A percentile compares a stretch with the other conserved stretches of the same genome.
Conservation (phyloP, 2,888 invertebrate genomes). For the Aspidapion aeneum region DNA sequence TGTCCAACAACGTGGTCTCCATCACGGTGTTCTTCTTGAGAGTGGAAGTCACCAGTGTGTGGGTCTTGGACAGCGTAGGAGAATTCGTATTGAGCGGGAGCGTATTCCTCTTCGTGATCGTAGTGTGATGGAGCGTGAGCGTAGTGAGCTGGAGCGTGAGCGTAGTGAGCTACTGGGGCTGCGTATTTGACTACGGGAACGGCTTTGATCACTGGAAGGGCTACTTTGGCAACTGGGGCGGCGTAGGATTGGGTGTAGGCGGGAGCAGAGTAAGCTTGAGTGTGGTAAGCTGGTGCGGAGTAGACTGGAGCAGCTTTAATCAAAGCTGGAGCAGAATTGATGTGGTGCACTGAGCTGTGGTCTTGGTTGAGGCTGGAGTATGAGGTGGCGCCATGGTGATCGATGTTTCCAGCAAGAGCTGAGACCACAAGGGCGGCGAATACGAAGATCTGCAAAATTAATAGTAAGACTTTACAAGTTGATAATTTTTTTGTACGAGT, state of each 20-base stretch:
- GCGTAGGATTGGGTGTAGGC: background rate
- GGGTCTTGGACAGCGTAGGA: slow-evolving; percentile 36
- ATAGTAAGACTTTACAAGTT: too few relatives aligned
- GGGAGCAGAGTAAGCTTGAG: background rate
- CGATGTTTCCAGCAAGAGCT: slow-evolving; percentile 35
- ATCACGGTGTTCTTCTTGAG: slow-evolving; percentile 53
- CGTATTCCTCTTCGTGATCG: slow-evolving; percentile 24
- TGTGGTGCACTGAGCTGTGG: slow-evolving; percentile 23
- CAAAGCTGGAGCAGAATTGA: slow-evolving; percentile 13
- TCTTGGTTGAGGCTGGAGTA: slow-evolving; percentile 27
- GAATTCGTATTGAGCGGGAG: slow-evolving; percentile 56
- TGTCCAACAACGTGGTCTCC: slow-evolving; percentile 54
- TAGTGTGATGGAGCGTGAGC: slow-evolving; percentile 2
- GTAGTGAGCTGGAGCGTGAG: background rate
- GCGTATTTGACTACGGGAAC: slow-evolving; percentile 15
- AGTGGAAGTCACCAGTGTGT: slow-evolving; percentile 56
- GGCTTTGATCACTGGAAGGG: slow-evolving; percentile 13
- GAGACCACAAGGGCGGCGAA: slow-evolving; percentile 43
- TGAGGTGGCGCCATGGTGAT: slow-evolving; percentile 28
- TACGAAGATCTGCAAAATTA: slow-evolving; percentile 37
- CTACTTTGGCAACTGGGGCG: background rate
- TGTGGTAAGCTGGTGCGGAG: slow-evolving; percentile 6
- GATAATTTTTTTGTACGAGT: background rate
- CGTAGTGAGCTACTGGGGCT: slow-evolving; percentile 22
- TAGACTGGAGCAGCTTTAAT: slow-evolving; percentile 15